Percentiles rank a stretch among this genome's conserved stretches.
phyloP scores from a whole-genome alignment of 1,140 invertebrate species.

The Lerema accius region DNA sequence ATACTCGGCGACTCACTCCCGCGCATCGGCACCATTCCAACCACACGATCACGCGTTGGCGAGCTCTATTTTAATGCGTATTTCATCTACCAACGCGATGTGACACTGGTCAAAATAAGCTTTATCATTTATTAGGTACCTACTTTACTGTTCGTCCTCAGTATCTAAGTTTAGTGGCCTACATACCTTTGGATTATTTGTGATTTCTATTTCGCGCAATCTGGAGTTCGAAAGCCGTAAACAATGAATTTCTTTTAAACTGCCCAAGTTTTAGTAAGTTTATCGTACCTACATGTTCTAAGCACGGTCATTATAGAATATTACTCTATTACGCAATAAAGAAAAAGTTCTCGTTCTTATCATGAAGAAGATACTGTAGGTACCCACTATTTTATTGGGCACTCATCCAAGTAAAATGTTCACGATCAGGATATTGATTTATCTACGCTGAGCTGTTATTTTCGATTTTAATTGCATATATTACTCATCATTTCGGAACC shows the following conservation, averaged over 20 bases:
- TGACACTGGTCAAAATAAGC: slow-evolving; percentile 20
- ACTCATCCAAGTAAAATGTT: no score
- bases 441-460: no score
- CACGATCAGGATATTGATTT: no score
- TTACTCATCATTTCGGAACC: no score
- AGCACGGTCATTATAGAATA: no score
- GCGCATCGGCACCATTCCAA: slow-evolving; percentile 57
- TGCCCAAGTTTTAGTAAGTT: no score
- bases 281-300: no score
- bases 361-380: no score
- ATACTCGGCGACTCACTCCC: slow-evolving; percentile 55
- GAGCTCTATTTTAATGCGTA: slow-evolving; percentile 26
- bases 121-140: not conserved
- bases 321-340: no score
- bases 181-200: not conserved
- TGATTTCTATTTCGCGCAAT: not conserved
- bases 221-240: not conserved
- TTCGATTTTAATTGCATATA: no score
- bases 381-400: no score
- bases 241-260: not conserved
- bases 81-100: slow-evolving; percentile 39
- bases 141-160: not conserved
- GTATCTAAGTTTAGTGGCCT: not conserved
- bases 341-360: no score
- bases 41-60: slow-evolving; percentile 26